Conservation (phyloP, 2,888 invertebrate genomes). For the Chymomyza procnemis region DNA sequence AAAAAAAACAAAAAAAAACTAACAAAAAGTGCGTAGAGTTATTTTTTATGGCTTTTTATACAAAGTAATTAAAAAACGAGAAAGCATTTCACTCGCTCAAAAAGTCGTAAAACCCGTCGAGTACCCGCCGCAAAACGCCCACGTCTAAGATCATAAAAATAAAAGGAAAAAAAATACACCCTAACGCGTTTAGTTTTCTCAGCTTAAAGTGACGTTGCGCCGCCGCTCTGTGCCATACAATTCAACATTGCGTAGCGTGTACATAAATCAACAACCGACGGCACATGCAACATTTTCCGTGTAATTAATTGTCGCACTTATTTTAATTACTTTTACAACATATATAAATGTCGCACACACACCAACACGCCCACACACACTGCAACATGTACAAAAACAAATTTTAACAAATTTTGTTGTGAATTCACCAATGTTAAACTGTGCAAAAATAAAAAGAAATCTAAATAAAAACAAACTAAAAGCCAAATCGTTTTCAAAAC, state of each 20-base stretch:
- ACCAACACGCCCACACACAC: conserved; percentile 27
- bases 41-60: conserved; percentile 64
- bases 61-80: conserved; percentile 65
- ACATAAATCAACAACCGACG: conserved; percentile 69
- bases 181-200: conserved; percentile 40
- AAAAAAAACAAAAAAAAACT: background rate
- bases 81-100: conserved; percentile 35
- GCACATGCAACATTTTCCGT: conserved; percentile 50
- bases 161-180: too few species aligned
- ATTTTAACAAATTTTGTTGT: conserved; percentile 68
- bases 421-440: conserved; percentile 46
- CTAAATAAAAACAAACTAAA: conserved; percentile 23
- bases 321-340: conserved; percentile 71
- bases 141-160: conserved; percentile 52
- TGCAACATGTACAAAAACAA: conserved; percentile 42
- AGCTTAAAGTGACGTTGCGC: conserved; percentile 50
- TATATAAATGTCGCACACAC: conserved; percentile 57
- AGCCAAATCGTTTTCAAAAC: background rate
- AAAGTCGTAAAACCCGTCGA: conserved; percentile 41
- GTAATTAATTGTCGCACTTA: conserved; percentile 61
- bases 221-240: conserved; percentile 60
- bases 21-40: conserved; percentile 17
- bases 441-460: conserved; percentile 23
- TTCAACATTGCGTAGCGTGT: conserved; percentile 62
- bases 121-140: conserved; percentile 16